Conservation (phyloP, 35 echinoderm and acorn worm genomes). For the Holothuria glaberrima region DNA sequence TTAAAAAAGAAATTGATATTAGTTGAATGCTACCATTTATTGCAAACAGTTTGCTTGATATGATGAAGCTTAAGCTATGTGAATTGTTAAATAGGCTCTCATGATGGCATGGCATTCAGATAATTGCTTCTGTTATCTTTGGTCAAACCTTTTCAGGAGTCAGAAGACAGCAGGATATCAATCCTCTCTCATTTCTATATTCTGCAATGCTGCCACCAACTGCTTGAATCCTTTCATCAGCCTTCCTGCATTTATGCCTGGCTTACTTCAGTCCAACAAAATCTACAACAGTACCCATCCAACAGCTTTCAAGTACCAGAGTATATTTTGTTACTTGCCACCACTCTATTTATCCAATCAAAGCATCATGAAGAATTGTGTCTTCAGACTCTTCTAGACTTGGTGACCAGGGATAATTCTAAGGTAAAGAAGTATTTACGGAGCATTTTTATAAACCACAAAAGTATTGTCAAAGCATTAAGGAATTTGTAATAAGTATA, state of each 20-base stretch:
- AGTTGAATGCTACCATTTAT: no score
- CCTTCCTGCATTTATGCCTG: background rate
- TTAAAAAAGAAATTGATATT: no score
- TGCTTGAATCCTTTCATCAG: background rate
- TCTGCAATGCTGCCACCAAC: background rate
- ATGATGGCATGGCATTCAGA: no score
- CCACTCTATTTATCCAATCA: constrained; percentile 22
- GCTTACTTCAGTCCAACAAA: background rate
- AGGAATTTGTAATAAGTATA: no score
- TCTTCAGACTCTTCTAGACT: constrained; percentile 6
- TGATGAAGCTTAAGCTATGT: no score
- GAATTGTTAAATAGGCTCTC: no score
- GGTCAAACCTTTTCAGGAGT: background rate
- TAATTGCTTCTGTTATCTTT: no score
- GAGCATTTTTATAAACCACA: no score
- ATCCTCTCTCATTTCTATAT: background rate
- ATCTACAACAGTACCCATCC: constrained; percentile 8
- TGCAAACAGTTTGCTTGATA: no score
- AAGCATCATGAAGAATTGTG: background rate
- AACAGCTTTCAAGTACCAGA: constrained; percentile 24
- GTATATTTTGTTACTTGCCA: background rate
- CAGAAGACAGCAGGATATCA: background rate
- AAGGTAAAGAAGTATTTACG: background rate
- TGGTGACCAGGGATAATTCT: constrained; percentile 22
- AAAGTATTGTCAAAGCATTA: no score